Evolutionary conservation across 2,888 invertebrate genomes (phyloP).

Genomic region (Cremastinae sp.): DNA sequence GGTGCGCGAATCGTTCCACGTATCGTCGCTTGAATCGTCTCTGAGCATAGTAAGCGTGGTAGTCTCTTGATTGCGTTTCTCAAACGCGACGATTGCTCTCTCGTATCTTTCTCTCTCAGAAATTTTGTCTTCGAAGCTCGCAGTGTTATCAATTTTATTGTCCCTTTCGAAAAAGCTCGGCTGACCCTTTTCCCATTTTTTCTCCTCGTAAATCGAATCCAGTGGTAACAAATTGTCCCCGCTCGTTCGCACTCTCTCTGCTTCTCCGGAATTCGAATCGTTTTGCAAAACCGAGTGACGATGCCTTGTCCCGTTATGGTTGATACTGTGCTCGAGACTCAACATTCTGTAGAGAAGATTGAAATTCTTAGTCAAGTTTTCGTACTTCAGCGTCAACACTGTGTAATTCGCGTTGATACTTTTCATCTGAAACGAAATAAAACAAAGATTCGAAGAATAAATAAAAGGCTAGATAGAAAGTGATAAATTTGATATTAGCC

Average conservation of each 20-base stretch:
- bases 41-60: slow-evolving; percentile 42
- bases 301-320: slow-evolving; percentile 10
- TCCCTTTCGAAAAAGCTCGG: slow-evolving; percentile 7
- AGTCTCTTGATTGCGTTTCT: slow-evolving; percentile 59
- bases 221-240: not conserved
- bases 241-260: not conserved
- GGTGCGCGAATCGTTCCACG: slow-evolving; percentile 68
- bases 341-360: slow-evolving; percentile 58
- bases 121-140: slow-evolving; percentile 21
- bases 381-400: slow-evolving; percentile 70
- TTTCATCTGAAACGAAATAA: slow-evolving; percentile 68
- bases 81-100: slow-evolving; percentile 63
- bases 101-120: slow-evolving; percentile 57
- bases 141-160: slow-evolving; percentile 32
- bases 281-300: slow-evolving; percentile 19
- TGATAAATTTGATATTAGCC: not conserved
- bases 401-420: slow-evolving; percentile 69
- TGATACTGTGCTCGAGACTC: slow-evolving; percentile 3
- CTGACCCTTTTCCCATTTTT: slow-evolving; percentile 23
- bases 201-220: slow-evolving; percentile 31
- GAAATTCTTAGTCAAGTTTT: slow-evolving; percentile 67
- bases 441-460: slow-evolving; percentile 6
- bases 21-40: slow-evolving; percentile 55
- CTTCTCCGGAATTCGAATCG: slow-evolving; percentile 17
- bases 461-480: not conserved